These are phyloP conservation scores for Capromys pilorides DNA, from an alignment of 2,797 vertebrate genomes.

Conservation along the genomic window DNA sequence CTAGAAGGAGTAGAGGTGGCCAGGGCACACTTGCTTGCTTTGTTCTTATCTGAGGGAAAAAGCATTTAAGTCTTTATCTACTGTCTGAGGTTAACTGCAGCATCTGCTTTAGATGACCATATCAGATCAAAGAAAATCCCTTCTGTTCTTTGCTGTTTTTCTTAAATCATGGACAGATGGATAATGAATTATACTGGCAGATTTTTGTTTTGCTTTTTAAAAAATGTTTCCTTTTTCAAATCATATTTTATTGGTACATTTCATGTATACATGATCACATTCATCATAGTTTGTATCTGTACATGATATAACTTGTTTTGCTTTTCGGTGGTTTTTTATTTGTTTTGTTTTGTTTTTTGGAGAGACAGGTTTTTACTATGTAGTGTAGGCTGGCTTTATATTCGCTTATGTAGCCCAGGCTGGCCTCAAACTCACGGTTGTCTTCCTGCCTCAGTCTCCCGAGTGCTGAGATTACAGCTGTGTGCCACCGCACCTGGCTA, in stretches of 20 bases:
- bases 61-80: background rate
- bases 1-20: background rate
- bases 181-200: background rate
- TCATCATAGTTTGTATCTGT: too few relatives aligned
- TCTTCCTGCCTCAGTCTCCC: background rate
- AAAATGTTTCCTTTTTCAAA: too few relatives aligned
- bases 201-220: background rate
- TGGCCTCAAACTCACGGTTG: background rate
- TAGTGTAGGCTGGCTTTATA: background rate
- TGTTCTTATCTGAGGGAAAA: background rate
- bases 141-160: background rate
- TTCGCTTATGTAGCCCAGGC: background rate
- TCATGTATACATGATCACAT: too few relatives aligned
- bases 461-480: background rate
- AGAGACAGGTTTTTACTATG: background rate
- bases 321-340: background rate
- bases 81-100: background rate
- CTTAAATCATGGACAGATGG: background rate
- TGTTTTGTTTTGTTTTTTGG: background rate
- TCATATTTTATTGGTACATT: too few relatives aligned
- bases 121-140: background rate
- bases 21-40: background rate
- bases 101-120: background rate
- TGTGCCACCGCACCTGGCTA: background rate
- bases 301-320: too few relatives aligned